Base-by-base conservation (phyloP, 2,888 invertebrate species). In the Temnothorax ravouxi region DNA sequence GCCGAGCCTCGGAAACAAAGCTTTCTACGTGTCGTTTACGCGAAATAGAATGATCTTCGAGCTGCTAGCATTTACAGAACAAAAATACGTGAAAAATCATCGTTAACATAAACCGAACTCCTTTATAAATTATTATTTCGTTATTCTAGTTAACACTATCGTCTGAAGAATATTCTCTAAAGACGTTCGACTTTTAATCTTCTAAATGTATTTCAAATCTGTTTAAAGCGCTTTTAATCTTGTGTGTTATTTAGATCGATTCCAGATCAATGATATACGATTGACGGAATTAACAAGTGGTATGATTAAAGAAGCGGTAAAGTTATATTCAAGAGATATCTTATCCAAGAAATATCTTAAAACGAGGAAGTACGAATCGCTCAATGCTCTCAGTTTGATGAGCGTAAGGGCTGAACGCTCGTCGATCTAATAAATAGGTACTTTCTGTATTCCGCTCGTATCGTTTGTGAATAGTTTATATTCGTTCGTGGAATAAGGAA, bases 401-500 rank as follows among this genome's bases (percentile, higher is more conserved):
- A 50, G 59, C 56, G 56, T 61, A 71, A 79, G 79, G 66, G 56
- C 59, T 71, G 52, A 54, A 52, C 64, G 83, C 59, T 72, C 72
- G 77, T 64, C 64, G 71, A 86, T 86, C 83, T 79, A 86, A 84
- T 89, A 87, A 89, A 83, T 86, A 88, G 82, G 82, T 77, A 83
- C 83, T 91, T 86, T 87, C 87, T 86, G 85, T 85, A 89, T 90
- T 86, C 87, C 77, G 34, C n/a, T 62, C 77, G 85, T 84, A 85
- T 71, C 84, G 85, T 84, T 84, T 81, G 77, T 86, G 87, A 90
- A 89, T 91, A 87, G 89, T 90, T 90, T 91, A 91, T 86, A 88
- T 83, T 86, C 88, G 85, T 81, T 71, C 25, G 75, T 61, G 84
- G 90, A 90, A 89, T 90, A 90, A 90, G 89, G 84, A 89, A 88